A percentile compares a stretch with the other conserved stretches of the same genome.
phyloP scores from a whole-genome alignment of 2,888 invertebrate species.

The Chelonus formosanus region DNA sequence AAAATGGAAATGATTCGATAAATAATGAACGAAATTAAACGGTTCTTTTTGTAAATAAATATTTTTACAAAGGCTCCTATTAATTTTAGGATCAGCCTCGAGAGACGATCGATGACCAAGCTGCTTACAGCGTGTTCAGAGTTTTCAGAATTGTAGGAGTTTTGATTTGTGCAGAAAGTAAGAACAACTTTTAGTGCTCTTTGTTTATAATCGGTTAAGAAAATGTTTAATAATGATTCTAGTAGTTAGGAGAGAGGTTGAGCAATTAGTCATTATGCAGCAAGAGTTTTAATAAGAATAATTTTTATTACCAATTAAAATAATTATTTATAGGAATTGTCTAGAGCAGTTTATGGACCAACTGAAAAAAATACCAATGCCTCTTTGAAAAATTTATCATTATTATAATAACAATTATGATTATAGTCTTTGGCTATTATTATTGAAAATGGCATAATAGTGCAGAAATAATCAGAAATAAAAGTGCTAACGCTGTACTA shows the following conservation, averaged over 20 bases:
- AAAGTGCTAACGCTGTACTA: constrained; percentile 35
- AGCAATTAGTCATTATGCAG: constrained; percentile 6
- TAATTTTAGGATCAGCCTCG: constrained; percentile 36
- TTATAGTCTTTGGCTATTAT: constrained; percentile 29
- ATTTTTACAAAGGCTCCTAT: constrained; percentile 24
- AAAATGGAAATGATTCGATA: constrained; percentile 9
- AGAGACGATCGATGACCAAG: constrained; percentile 33
- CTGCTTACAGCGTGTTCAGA: constrained; percentile 29
- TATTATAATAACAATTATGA: constrained; percentile 5
- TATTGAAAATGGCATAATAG: constrained; percentile 7
- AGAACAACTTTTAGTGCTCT: constrained; percentile 41
- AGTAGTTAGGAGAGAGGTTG: constrained; percentile 4
- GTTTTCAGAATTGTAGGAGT: constrained; percentile 46
- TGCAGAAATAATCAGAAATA: constrained; percentile 32
- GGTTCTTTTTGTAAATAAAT: constrained; percentile 13
- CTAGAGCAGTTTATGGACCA: constrained; percentile 1
- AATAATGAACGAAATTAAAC: constrained; percentile 1
- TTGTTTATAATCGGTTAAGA: constrained; percentile 27
- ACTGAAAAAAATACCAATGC: not conserved
- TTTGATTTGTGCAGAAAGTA: constrained; percentile 65
- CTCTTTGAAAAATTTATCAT: too few relatives aligned
- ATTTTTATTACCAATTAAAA: too few relatives aligned
- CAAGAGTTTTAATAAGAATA: not conserved
- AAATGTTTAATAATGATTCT: constrained; percentile 4
- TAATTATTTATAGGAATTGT: not conserved